Evolutionary conservation across 2,113 vertebrate genomes (phyloP).

Genomic region (Neolamprologus kungweensis): DNA sequence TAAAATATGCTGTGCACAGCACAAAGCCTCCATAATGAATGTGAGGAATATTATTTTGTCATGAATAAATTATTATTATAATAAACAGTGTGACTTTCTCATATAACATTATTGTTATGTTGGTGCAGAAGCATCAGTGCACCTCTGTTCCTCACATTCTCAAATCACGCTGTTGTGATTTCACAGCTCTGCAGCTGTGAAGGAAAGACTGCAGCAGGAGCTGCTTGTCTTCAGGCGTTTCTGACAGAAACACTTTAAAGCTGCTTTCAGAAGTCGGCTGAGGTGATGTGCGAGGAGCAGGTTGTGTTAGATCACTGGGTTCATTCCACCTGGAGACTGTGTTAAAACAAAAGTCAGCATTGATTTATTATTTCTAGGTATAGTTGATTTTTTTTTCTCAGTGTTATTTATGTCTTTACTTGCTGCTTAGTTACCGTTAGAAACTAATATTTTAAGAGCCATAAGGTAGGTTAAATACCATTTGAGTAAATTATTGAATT

Average conservation of each 20-base stretch:
- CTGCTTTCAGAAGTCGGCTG: background rate
- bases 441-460: background rate
- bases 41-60: background rate
- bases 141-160: background rate
- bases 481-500: background rate
- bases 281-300: background rate
- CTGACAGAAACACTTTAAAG: background rate
- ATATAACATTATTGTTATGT: background rate
- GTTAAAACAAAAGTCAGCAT: background rate
- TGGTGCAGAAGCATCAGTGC: background rate
- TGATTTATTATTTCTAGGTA: background rate
- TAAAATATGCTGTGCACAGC: background rate
- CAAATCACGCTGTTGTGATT: background rate
- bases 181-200: background rate
- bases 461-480: background rate
- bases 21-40: accelerated
- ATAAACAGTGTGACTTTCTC: background rate
- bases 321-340: background rate
- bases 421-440: background rate
- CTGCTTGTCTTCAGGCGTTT: background rate
- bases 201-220: background rate
- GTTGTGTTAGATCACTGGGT: background rate
- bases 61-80: background rate
- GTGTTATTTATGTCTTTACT: background rate
- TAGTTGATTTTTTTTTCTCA: background rate